Evolutionary conservation across 2,797 vertebrate genomes (phyloP).

Genomic region (Protonibea diacanthus): DNA sequence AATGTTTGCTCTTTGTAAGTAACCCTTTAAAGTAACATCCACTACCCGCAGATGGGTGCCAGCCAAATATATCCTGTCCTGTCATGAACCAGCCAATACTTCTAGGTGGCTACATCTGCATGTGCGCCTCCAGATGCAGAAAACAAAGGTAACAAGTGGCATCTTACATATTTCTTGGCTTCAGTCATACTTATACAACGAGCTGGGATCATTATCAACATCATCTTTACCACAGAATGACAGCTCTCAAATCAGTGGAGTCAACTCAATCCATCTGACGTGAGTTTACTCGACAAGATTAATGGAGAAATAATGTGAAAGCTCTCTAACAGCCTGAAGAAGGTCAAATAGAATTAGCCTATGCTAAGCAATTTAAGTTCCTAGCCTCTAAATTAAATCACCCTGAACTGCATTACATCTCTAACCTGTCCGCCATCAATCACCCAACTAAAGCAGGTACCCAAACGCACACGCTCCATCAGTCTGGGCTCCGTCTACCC

Average conservation of each 20-base stretch:
- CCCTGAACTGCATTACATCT: slow-evolving; percentile 45
- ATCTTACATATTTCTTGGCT: neutral
- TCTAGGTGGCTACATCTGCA: neutral
- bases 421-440: slow-evolving; percentile 64
- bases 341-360: slow-evolving; percentile 65
- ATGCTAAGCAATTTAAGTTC: slow-evolving; percentile 52
- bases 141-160: slow-evolving; percentile 2
- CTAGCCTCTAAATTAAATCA: slow-evolving; percentile 64
- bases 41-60: too few species aligned
- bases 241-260: slow-evolving; percentile 10
- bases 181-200: neutral
- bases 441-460: slow-evolving; percentile 55
- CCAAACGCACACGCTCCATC: slow-evolving; percentile 41
- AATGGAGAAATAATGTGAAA: slow-evolving; percentile 56
- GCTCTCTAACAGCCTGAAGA: slow-evolving; percentile 41
- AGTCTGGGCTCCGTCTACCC: slow-evolving; percentile 24
- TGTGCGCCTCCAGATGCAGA: neutral
- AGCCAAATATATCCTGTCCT: neutral
- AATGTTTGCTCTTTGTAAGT: neutral
- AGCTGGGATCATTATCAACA: neutral
- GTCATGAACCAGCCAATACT: neutral
- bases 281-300: slow-evolving; percentile 46
- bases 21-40: too few species aligned
- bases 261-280: slow-evolving; percentile 25
- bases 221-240: slow-evolving; percentile 28